phyloP scores from a whole-genome alignment of 2,113 vertebrate species.

The Xenotilapia caudafasciata region DNA sequence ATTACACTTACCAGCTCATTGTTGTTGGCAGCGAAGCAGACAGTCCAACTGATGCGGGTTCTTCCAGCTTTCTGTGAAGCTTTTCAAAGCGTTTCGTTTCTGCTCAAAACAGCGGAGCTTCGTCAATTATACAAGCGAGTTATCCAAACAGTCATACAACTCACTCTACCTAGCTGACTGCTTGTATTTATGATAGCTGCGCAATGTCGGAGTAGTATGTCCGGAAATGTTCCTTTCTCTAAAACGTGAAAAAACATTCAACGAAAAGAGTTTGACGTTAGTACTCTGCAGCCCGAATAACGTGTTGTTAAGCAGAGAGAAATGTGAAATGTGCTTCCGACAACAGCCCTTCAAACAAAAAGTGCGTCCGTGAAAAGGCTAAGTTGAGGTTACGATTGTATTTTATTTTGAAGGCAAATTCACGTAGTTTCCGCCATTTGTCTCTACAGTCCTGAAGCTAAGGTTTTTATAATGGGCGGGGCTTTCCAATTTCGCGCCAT shows the following conservation, averaged over 20 bases:
- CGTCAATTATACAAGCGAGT: background rate
- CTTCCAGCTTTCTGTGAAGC: background rate
- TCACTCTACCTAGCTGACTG: background rate
- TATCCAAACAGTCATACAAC: background rate
- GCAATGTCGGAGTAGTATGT: background rate
- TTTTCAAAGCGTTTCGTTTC: too few species aligned
- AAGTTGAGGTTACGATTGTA: accelerated
- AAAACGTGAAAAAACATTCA: background rate
- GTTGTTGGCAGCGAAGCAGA: background rate
- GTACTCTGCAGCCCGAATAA: too few species aligned
- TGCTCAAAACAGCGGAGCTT: background rate
- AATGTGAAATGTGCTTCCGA: background rate
- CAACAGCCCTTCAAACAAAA: background rate
- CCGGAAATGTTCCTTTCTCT: background rate
- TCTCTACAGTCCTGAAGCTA: accelerated
- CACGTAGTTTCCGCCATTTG: accelerated
- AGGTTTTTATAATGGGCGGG: background rate
- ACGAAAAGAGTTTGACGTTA: background rate
- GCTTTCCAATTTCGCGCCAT: constrained; percentile 51
- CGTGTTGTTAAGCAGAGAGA: accelerated
- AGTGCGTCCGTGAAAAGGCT: accelerated
- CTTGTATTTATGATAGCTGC: background rate
- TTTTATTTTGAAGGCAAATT: constrained; percentile 12
- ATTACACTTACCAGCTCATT: constrained; percentile 25
- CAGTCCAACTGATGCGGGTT: too few species aligned